A percentile compares a stretch with the other conserved stretches of the same genome.
These are phyloP conservation scores for Stenodera caucasica DNA, from an alignment of 2,888 invertebrate genomes.

Conservation along the genomic window DNA sequence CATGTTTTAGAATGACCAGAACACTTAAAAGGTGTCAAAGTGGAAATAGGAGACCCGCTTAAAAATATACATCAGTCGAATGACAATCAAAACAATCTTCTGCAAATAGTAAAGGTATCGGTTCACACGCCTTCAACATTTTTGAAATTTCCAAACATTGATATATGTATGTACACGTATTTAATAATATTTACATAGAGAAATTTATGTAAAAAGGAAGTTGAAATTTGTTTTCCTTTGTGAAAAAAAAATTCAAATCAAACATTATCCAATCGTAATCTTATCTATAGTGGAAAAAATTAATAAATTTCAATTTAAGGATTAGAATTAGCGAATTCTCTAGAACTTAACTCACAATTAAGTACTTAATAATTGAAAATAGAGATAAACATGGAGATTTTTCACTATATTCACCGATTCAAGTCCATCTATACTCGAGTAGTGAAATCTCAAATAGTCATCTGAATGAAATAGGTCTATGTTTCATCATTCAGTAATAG, in stretches of 20 bases:
- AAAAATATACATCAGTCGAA: conserved; percentile 30
- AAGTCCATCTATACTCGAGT: neutral
- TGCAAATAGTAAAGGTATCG: conserved; percentile 29
- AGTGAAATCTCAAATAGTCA: neutral
- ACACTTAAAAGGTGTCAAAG: conserved; percentile 39
- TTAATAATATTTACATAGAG: neutral
- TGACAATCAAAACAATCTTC: conserved; percentile 41
- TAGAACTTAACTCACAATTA: too few species aligned
- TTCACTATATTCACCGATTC: neutral
- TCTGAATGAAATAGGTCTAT: neutral
- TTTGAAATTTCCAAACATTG: neutral
- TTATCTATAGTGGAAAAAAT: too few species aligned
- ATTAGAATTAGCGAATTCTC: too few species aligned
- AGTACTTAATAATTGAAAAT: too few species aligned
- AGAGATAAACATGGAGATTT: too few species aligned
- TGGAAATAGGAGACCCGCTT: conserved; percentile 40
- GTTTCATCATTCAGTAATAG: neutral
- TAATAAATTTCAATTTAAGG: too few species aligned
- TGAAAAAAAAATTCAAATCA: too few species aligned
- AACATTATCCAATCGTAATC: too few species aligned
- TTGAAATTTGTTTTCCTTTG: neutral
- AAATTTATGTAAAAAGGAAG: neutral
- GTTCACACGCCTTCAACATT: conserved; percentile 35
- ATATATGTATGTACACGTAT: neutral
- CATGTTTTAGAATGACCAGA: conserved; percentile 32